Conservation (phyloP, 2,113 vertebrate genomes). For the Elaphurus davidianus region DNA sequence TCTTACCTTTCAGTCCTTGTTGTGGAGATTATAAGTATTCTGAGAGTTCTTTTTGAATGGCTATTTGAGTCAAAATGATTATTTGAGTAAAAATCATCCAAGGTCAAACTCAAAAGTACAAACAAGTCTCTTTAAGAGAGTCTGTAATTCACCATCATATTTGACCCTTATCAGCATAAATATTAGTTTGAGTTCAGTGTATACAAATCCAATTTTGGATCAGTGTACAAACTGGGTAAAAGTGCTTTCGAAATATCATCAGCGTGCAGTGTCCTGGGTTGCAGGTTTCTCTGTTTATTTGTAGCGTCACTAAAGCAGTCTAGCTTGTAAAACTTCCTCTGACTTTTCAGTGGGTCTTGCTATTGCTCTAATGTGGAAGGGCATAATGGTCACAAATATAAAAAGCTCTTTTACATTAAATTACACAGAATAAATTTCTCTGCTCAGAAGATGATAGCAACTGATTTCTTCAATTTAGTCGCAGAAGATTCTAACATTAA, state of each 20-base stretch:
- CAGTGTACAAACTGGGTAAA: neutral
- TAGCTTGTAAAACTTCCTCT: conserved; percentile 18
- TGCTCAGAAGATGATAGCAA: conserved; percentile 5
- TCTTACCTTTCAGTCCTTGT: neutral
- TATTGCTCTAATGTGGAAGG: conserved; percentile 37
- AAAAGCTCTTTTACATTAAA: conserved; percentile 61
- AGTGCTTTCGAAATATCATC: neutral
- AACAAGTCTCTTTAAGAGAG: neutral
- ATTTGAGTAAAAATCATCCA: neutral
- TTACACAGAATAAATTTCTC: conserved; percentile 56
- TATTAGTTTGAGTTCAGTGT: neutral
- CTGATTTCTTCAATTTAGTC: conserved; percentile 65
- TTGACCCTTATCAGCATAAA: neutral
- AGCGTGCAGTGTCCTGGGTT: neutral
- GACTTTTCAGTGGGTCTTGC: conserved; percentile 37
- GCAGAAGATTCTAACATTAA: conserved; percentile 38
- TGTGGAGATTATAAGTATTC: neutral
- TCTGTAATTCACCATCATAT: neutral
- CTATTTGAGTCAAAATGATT: neutral
- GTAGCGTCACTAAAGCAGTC: neutral
- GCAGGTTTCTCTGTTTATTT: conserved; percentile 3
- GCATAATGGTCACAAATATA: conserved; percentile 35
- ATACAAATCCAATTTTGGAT: neutral
- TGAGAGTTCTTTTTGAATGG: neutral
- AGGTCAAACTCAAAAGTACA: neutral